These are phyloP conservation scores for Scaptodrosophila latifasciaeformis DNA, from an alignment of 2,888 invertebrate genomes.

Conservation along the genomic window DNA sequence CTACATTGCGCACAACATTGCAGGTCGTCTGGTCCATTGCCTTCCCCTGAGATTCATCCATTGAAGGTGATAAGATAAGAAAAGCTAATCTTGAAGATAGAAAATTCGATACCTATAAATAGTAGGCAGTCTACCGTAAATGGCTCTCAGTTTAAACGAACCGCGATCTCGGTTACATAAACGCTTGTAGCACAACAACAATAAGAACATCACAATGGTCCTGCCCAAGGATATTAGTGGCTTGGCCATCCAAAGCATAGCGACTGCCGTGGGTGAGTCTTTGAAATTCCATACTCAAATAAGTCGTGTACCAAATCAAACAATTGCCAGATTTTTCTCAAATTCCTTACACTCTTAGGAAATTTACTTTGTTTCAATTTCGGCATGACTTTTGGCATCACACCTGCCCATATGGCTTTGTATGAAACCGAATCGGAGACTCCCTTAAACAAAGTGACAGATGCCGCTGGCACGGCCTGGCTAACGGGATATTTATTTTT, in stretches of 20 bases:
- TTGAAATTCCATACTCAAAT: not conserved
- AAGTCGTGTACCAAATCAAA: no score
- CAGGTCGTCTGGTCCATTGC: not conserved
- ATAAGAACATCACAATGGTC: constrained; percentile 46
- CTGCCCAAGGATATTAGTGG: constrained; percentile 55
- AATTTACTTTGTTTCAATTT: constrained; percentile 69
- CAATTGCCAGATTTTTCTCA: not conserved
- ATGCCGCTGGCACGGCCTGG: constrained; percentile 53
- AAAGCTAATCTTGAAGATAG: constrained; percentile 1
- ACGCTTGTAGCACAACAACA: not conserved
- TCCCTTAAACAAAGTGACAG: constrained; percentile 55
- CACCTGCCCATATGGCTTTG: constrained; percentile 60
- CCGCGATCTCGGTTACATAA: constrained; percentile 11
- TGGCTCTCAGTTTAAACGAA: constrained; percentile 42
- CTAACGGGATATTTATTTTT: constrained; percentile 63
- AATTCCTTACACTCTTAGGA: constrained; percentile 38
- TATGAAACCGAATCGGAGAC: constrained; percentile 58
- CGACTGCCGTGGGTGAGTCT: constrained; percentile 56
- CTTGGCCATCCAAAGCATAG: constrained; percentile 50
- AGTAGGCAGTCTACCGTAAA: constrained; percentile 26
- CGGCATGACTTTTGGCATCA: constrained; percentile 70
- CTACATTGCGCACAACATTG: constrained; percentile 42
- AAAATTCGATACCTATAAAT: constrained; percentile 43
- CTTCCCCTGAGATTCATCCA: no score
- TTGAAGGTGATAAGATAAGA: no score